Evolutionary conservation across 2,113 vertebrate species (phyloP), one percentile per base, ranked within the genome.

Genomic region (Myiozetetes cayanensis): DNA sequence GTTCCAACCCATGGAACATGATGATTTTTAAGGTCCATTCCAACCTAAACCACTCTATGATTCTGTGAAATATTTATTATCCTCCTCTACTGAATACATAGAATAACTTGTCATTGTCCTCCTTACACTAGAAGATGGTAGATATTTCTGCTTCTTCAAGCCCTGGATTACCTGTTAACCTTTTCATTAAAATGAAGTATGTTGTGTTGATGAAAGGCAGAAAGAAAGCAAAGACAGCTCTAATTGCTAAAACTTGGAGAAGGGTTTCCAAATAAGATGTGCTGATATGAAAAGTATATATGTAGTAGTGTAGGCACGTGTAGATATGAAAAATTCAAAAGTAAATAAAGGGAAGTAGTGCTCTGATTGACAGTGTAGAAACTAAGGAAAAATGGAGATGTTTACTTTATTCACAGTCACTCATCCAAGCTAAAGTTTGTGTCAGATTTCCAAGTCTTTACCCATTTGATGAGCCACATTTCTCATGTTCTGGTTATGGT

Each of bases 241-340:
- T 78, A n/a, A 9, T 80, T 84, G 20, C 12, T 80, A 72, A 70
- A 94, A 83, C 12, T 44, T 68, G 15, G 28, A 70, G 28, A 87
- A 53, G 4, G 44, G 10, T 73, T 90, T 90, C 25, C 28, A 86
- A 59, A 46, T 4, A 62, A 24, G 3, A 41, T 27, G 4, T 41
- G 33, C 50, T 79, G 10, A 37, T 67, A 85, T 15, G 16, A 70
- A 73, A 58, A 76, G 6, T 30, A 33, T 70, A 70, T 25, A 27
- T 12, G 2, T 20, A 39, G 7, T 25, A 21, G 5, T 58, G 9
- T 41, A 65, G 33, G 28, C 59, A 67, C 0, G 0, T 19, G 19
- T 25, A 30, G 59, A 49, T 53, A 65, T 27, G 6, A 70, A 73
- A 82, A 87, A 19, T 35, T 83, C 10, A 85, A 68, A 24, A 8